Evolutionary conservation across 2,888 invertebrate genomes (phyloP).

Genomic region (Xylota segnis): DNA sequence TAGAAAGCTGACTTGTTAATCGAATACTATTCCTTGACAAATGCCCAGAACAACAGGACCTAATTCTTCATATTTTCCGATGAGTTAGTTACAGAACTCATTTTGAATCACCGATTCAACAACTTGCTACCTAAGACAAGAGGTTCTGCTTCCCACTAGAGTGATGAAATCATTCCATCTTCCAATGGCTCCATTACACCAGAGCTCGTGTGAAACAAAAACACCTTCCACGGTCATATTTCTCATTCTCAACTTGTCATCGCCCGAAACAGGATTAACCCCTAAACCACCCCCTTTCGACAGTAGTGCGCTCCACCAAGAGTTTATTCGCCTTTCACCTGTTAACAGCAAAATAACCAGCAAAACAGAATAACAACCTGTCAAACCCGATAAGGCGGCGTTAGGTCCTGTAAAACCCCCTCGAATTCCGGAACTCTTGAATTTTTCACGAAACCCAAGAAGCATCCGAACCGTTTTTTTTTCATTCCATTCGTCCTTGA

Average conservation of each 20-base stretch:
- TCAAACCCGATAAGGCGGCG: conserved; percentile 49
- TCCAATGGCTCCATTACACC: too few relatives aligned
- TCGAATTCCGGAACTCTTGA: conserved; percentile 39
- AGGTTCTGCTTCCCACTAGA: too few relatives aligned
- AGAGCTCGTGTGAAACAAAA: background rate
- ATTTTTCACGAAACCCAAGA: conserved; percentile 63
- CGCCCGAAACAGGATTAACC: conserved; percentile 12
- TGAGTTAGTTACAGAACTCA: too few relatives aligned
- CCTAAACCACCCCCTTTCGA: background rate
- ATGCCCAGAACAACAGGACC: too few relatives aligned
- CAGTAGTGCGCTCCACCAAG: background rate
- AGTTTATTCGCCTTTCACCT: conserved; percentile 44
- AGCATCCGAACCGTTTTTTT: conserved; percentile 7
- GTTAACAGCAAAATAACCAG: conserved; percentile 56
- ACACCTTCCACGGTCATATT: too few relatives aligned
- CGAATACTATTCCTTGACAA: too few relatives aligned
- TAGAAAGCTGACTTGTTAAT: too few relatives aligned
- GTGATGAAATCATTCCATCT: too few relatives aligned
- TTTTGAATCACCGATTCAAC: too few relatives aligned
- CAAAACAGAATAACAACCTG: conserved; percentile 64
- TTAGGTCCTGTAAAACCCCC: conserved; percentile 32
- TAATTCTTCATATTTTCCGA: too few relatives aligned
- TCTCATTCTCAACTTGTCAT: conserved; percentile 17
- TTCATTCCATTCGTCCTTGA: conserved; percentile 58
- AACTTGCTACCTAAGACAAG: too few relatives aligned